A percentile compares a stretch with the other conserved stretches of the same genome.
Conservation (phyloP, 2,888 invertebrate genomes). For the Clistopyga incitator region DNA sequence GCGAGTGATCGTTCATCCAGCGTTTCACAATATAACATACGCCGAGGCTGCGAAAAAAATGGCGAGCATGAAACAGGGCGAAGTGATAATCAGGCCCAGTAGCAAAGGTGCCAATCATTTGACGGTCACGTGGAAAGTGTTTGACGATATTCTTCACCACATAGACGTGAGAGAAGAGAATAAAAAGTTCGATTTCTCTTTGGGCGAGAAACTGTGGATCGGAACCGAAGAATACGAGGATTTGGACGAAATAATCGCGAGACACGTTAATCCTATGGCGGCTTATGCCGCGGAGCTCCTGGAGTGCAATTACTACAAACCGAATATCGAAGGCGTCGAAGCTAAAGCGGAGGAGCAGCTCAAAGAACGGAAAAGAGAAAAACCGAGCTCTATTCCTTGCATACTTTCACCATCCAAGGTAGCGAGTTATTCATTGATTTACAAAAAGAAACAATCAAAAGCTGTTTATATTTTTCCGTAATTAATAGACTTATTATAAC, state of each 20-base stretch:
- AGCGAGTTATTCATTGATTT: neutral
- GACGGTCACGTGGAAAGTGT: constrained; percentile 99
- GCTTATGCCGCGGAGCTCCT: constrained; percentile 95
- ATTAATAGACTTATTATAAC: neutral
- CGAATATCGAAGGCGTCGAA: constrained; percentile 91
- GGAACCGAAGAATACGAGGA: constrained; percentile 98
- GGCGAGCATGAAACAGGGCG: constrained; percentile 97
- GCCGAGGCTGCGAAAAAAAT: constrained; percentile 96
- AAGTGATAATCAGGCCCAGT: constrained; percentile 97
- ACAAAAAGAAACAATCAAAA: neutral
- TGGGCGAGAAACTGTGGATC: constrained; percentile 95
- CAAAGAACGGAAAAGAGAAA: constrained; percentile 95
- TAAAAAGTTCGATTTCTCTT: constrained; percentile 97
- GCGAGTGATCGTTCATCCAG: constrained; percentile 98
- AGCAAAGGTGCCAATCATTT: constrained; percentile 98
- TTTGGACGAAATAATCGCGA: constrained; percentile 99
- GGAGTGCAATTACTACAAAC: constrained; percentile 95
- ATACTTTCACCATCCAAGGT: constrained; percentile 92
- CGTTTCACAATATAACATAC: constrained; percentile 98
- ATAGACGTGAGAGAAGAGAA: constrained; percentile 98
- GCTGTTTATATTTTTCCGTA: neutral
- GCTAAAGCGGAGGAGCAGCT: constrained; percentile 95
- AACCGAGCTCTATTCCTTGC: constrained; percentile 95
- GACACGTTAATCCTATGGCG: constrained; percentile 98
- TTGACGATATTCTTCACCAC: constrained; percentile 97